Evolutionary conservation across 2,113 vertebrate species (phyloP).

Genomic region (Sciurus niger): DNA sequence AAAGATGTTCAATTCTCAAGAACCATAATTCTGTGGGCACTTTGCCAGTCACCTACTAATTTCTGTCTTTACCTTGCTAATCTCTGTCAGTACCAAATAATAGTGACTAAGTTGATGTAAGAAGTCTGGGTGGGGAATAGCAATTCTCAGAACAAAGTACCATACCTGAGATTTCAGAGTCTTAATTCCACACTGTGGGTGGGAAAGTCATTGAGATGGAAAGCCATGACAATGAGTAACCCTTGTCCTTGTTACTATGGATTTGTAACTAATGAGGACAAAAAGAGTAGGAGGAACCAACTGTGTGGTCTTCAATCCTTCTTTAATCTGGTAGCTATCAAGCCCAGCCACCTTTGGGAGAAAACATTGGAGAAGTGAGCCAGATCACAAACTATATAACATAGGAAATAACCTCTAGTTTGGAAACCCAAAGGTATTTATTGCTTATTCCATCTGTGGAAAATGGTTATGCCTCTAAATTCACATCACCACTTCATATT

Average conservation of each 20-base stretch:
- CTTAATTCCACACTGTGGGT: background rate
- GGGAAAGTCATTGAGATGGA: background rate
- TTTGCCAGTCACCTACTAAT: background rate
- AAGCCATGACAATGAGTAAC: background rate
- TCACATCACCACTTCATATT: background rate
- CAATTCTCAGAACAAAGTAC: background rate
- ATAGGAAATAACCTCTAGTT: background rate
- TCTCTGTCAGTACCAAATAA: background rate
- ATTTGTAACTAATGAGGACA: conserved; percentile 7
- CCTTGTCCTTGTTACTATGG: background rate
- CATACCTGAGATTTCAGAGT: background rate
- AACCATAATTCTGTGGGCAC: background rate
- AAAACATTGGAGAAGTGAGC: background rate
- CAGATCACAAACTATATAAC: background rate
- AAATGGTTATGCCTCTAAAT: background rate
- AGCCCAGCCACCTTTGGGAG: background rate
- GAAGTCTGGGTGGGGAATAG: background rate
- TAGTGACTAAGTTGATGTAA: background rate
- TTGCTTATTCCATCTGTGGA: no score
- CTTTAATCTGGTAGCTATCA: background rate
- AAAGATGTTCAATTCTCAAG: background rate
- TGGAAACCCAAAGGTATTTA: background rate
- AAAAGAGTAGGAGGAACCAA: background rate
- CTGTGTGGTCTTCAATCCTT: background rate
- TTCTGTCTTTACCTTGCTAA: background rate